Conservation (phyloP, 2,888 invertebrate genomes). For the Serrognathus titanus region DNA sequence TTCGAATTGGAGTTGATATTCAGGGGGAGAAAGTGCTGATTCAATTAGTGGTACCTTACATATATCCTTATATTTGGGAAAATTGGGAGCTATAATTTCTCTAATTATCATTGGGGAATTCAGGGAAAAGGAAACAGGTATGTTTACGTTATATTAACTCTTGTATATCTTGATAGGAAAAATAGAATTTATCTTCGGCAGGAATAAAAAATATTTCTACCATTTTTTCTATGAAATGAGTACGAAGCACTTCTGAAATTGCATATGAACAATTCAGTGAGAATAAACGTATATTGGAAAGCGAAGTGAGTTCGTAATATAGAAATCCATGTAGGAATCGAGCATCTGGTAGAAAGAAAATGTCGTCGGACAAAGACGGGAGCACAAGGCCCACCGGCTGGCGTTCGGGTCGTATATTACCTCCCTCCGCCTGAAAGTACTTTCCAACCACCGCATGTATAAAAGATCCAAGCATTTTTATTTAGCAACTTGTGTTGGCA, state of each 20-base stretch:
- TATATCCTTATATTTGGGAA: too few relatives aligned
- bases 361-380: slow-evolving; percentile 11
- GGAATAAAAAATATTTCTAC: too few relatives aligned
- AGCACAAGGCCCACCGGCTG: slow-evolving; percentile 10
- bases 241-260: too few relatives aligned
- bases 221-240: too few relatives aligned
- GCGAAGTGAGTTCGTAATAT: neutral
- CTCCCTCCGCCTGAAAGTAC: slow-evolving; percentile 27
- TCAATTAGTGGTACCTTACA: too few relatives aligned
- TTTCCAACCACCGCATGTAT: slow-evolving; percentile 33
- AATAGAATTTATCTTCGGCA: neutral
- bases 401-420: slow-evolving; percentile 28
- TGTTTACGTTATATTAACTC: neutral
- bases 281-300: slow-evolving; percentile 1
- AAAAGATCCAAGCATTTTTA: slow-evolving; percentile 35
- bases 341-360: slow-evolving; percentile 7
- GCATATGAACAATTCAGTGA: neutral
- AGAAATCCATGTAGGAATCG: slow-evolving; percentile 11
- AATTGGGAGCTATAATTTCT: too few relatives aligned
- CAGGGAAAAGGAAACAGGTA: neutral
- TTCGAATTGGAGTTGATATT: too few relatives aligned
- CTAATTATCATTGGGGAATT: too few relatives aligned
- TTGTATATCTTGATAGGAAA: neutral
- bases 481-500: slow-evolving; percentile 34
- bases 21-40: too few relatives aligned